Percentiles rank a stretch among this genome's conserved stretches.
These are phyloP conservation scores for Vesta saturnalis DNA, from an alignment of 2,888 invertebrate genomes.

Conservation along the genomic window DNA sequence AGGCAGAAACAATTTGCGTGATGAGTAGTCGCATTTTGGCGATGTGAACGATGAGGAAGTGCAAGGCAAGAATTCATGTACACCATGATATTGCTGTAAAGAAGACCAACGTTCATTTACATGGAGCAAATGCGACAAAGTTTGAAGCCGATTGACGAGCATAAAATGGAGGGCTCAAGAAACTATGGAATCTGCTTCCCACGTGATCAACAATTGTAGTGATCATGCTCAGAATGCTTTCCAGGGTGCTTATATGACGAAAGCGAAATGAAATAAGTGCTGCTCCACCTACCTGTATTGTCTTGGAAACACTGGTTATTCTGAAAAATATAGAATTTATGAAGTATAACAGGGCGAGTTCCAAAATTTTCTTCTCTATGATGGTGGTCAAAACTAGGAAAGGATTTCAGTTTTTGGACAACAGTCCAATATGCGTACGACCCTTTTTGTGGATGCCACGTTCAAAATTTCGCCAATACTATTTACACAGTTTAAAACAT, in stretches of 20 bases:
- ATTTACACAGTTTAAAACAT: not conserved
- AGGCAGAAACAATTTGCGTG: not conserved
- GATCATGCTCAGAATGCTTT: not conserved
- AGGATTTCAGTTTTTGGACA: not conserved
- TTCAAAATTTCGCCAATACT: constrained; percentile 2
- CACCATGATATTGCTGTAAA: not conserved
- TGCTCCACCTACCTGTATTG: not conserved
- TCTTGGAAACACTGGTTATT: no score
- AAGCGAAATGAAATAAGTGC: not conserved
- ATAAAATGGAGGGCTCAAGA: not conserved
- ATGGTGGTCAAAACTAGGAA: not conserved
- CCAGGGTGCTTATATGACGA: not conserved
- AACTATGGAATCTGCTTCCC: constrained; percentile 1
- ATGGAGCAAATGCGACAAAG: not conserved
- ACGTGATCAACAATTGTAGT: not conserved
- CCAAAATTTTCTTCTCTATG: not conserved
- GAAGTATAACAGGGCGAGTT: not conserved
- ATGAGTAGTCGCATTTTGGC: not conserved
- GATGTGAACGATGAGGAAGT: no score
- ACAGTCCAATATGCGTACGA: not conserved
- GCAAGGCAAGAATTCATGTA: constrained; percentile 3
- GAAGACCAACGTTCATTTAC: not conserved
- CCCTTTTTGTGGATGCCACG: not conserved
- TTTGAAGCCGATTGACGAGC: not conserved
- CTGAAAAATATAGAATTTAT: not conserved